Percentiles rank a stretch among this genome's conserved stretches.
These are phyloP conservation scores for Pseudomyrmex concolor DNA, from an alignment of 1,140 invertebrate species.

Conservation along the genomic window DNA sequence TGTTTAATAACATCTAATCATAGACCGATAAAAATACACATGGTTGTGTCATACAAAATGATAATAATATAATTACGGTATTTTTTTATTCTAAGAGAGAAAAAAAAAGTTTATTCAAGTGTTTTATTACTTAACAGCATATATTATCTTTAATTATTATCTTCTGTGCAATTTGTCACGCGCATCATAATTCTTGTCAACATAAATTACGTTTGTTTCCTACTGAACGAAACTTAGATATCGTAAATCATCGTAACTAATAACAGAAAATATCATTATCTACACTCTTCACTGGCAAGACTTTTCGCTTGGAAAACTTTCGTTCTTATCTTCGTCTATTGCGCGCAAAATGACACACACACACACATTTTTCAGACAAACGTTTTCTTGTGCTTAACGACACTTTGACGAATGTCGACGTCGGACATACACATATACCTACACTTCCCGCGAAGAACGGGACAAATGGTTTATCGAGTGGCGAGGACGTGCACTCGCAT, in stretches of 20 bases:
- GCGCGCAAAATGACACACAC: conserved; percentile 15
- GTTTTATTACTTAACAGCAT: too few species aligned
- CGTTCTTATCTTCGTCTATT: conserved; percentile 25
- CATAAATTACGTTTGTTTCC: not conserved
- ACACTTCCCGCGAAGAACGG: conserved; percentile 22
- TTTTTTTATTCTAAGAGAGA: too few species aligned
- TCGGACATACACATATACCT: conserved; percentile 11
- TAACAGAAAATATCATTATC: conserved; percentile 24
- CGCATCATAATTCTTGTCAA: not conserved
- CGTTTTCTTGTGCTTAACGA: conserved; percentile 53
- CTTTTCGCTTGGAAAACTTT: conserved; percentile 24
- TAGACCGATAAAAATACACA: not conserved
- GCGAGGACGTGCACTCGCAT: conserved; percentile 47
- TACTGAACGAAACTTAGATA: not conserved
- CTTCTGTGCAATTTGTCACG: too few species aligned
- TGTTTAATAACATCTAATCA: conserved; percentile 12
- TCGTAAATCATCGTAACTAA: conserved; percentile 2
- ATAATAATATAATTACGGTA: too few species aligned
- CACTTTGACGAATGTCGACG: conserved; percentile 64
- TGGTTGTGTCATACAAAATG: too few species aligned
- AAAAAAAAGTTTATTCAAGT: too few species aligned
- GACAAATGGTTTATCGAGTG: conserved; percentile 52
- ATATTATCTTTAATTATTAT: too few species aligned
- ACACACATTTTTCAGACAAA: conserved; percentile 3
- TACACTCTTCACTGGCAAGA: not conserved